Percentiles rank a stretch among this genome's conserved stretches.
Evolutionary conservation across 1,140 invertebrate species (phyloP).

Genomic region (Anastrepha obliqua): DNA sequence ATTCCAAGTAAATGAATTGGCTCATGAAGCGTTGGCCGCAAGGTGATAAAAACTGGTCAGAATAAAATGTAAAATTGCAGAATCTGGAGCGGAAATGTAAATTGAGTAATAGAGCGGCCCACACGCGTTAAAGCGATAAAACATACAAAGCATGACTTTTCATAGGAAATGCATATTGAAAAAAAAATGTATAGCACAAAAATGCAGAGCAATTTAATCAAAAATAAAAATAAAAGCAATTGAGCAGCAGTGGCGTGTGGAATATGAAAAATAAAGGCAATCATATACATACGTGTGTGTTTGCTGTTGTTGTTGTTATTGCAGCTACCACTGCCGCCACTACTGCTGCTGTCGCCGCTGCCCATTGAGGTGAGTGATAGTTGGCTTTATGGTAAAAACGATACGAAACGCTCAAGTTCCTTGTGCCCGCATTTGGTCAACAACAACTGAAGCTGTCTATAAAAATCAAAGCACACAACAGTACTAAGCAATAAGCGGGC

Average conservation of each 20-base stretch:
- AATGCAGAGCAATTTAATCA: background rate
- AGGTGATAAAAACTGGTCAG: constrained; percentile 53
- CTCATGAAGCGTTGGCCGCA: constrained; percentile 18
- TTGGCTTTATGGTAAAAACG: constrained; percentile 28
- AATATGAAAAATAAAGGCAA: background rate
- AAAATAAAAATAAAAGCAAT: constrained; percentile 57
- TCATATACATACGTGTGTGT: too few relatives aligned
- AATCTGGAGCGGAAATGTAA: constrained; percentile 71
- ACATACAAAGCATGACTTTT: background rate
- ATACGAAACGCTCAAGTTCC: constrained; percentile 63
- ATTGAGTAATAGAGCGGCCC: constrained; percentile 64
- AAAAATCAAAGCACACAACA: constrained; percentile 27
- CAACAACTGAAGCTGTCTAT: background rate
- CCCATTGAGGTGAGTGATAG: constrained; percentile 9
- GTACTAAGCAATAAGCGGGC: background rate
- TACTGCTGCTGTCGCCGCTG: background rate
- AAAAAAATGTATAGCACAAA: background rate
- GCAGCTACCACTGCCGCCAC: background rate
- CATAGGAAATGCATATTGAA: constrained; percentile 35
- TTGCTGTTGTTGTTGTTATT: background rate
- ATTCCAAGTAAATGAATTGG: constrained; percentile 11
- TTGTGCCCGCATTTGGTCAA: constrained; percentile 67
- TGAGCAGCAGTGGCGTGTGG: constrained; percentile 58
- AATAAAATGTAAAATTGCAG: constrained; percentile 52
- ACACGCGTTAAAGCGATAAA: constrained; percentile 57